Percentiles rank a stretch among this genome's conserved stretches.
Conservation (phyloP, 2,797 vertebrate genomes). For the Oreochromis mossambicus region DNA sequence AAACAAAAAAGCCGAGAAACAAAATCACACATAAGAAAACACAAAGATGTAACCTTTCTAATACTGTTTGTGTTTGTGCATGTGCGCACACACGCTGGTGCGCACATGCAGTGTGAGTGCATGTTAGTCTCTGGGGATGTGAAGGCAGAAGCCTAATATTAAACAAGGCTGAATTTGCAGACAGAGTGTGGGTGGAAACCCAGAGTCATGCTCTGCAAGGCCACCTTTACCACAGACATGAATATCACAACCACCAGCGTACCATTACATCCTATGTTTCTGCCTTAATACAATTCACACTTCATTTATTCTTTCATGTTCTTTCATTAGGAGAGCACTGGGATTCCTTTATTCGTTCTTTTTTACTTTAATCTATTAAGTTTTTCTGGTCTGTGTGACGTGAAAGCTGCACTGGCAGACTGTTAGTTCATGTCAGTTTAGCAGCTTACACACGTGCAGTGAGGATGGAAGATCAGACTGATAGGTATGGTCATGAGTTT, state of each 20-base stretch:
- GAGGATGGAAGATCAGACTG: background rate
- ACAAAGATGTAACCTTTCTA: background rate
- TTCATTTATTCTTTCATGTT: background rate
- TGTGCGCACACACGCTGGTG: background rate
- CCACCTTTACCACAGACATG: background rate
- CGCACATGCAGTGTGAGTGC: background rate
- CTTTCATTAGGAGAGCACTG: background rate
- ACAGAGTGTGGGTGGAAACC: constrained; percentile 14
- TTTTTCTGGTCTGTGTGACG: background rate
- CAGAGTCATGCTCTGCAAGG: background rate
- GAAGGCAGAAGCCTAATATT: constrained; percentile 19
- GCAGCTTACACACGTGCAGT: background rate
- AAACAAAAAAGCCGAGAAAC: background rate
- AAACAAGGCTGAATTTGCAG: constrained; percentile 4
- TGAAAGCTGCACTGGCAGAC: background rate
- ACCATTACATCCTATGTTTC: background rate
- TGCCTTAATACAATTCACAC: background rate
- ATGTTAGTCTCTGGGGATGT: background rate
- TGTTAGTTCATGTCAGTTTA: background rate
- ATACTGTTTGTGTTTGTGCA: background rate
- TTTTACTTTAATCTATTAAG: background rate
- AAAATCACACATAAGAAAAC: background rate
- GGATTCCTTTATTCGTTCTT: background rate
- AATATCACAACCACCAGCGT: background rate
- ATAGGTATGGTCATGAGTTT: background rate